A percentile compares a stretch with the other conserved stretches of the same genome.
Conservation (phyloP, 2,797 vertebrate genomes). For the Fistularia commersonii region DNA sequence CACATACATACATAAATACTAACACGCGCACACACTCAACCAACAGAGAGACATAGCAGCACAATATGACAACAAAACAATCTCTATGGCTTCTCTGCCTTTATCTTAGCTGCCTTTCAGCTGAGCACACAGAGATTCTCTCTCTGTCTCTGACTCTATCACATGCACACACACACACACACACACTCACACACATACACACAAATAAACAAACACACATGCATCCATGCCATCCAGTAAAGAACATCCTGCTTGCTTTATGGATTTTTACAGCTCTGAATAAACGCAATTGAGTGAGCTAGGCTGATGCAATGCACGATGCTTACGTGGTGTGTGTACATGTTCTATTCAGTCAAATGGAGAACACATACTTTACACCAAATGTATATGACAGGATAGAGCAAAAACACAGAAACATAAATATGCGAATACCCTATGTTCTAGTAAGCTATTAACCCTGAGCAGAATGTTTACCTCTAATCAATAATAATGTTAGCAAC, state of each 20-base stretch:
- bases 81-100: conserved; percentile 10
- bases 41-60: conserved; percentile 1
- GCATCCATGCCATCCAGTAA: conserved; percentile 1
- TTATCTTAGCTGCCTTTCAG: conserved; percentile 31
- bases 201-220: conserved; percentile 6
- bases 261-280: conserved; percentile 43
- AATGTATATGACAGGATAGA: background rate
- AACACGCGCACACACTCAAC: background rate
- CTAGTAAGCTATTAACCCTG: conserved; percentile 83
- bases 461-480: conserved; percentile 86
- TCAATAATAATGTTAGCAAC: conserved; percentile 87
- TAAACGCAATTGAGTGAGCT: conserved; percentile 28
- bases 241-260: conserved; percentile 19
- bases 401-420: conserved; percentile 3
- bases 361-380: conserved; percentile 17
- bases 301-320: conserved; percentile 28
- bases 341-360: conserved; percentile 6
- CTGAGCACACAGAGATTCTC: conserved; percentile 4
- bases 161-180: conserved; percentile 5
- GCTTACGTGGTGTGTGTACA: conserved; percentile 20
- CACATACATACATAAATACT: background rate
- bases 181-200: background rate
- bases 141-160: background rate
- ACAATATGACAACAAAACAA: conserved; percentile 23
- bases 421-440: conserved; percentile 24